Percentiles rank a stretch among this genome's conserved stretches.
Evolutionary conservation across 2,797 vertebrate species (phyloP).

Genomic region (Diglossa cyanea): DNA sequence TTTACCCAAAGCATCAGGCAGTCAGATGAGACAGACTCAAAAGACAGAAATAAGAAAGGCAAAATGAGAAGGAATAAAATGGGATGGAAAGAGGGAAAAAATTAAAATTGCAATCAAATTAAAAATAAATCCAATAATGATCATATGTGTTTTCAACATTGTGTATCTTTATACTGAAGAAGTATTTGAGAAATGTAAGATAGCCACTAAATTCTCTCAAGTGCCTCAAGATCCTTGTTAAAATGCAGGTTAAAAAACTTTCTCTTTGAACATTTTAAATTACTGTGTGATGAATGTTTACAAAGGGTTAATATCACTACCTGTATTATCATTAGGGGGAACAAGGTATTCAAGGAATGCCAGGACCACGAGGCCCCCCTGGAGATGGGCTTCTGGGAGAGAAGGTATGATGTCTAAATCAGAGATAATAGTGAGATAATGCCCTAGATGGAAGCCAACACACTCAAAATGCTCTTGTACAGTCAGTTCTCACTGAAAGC

Average conservation of each 20-base stretch:
- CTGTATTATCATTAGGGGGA: slow-evolving; percentile 80
- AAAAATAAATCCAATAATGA: background rate
- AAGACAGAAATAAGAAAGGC: background rate
- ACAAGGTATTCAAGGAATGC: slow-evolving; percentile 86
- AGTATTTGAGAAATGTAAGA: background rate
- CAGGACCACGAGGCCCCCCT: slow-evolving; percentile 85
- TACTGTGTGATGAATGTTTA: background rate
- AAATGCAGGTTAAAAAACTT: background rate
- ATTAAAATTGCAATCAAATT: background rate
- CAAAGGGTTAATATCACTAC: slow-evolving; percentile 8
- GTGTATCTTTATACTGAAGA: background rate
- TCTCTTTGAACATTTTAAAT: background rate
- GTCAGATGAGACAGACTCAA: background rate
- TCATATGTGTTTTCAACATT: background rate
- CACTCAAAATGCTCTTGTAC: background rate
- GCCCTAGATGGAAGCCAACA: background rate
- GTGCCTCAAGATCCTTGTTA: background rate
- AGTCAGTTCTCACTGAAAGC: background rate
- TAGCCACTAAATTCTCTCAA: background rate
- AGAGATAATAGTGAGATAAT: background rate
- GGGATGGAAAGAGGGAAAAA: background rate
- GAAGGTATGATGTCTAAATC: slow-evolving; percentile 77
- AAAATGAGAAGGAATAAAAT: background rate
- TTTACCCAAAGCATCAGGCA: background rate
- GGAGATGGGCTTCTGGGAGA: slow-evolving; percentile 87